A percentile compares a stretch with the other conserved stretches of the same genome.
Conservation (phyloP, 2,888 invertebrate species). For the Drosophila bunnanda region DNA sequence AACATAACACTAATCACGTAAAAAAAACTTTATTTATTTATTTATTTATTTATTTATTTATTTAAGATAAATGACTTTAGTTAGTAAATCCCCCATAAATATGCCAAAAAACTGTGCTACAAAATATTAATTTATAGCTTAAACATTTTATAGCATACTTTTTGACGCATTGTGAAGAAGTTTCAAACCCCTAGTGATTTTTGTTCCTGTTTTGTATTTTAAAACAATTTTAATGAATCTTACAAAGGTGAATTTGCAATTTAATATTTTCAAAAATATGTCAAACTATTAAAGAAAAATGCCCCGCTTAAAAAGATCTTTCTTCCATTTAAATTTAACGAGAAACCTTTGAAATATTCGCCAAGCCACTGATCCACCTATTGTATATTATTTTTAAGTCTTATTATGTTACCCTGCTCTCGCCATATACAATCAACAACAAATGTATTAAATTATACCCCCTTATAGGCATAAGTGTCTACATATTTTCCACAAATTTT, state of each 20-base stretch:
- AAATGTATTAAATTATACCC: background rate
- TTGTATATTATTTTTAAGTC: background rate
- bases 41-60: too few relatives aligned
- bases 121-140: background rate
- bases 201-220: background rate
- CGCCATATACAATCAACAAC: background rate
- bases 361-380: background rate
- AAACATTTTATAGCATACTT: background rate
- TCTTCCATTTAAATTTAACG: background rate
- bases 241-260: background rate
- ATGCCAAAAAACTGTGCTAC: background rate
- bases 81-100: background rate
- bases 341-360: background rate
- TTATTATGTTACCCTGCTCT: background rate
- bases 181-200: background rate
- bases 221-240: background rate
- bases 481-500: background rate
- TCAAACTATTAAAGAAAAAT: rapidly evolving
- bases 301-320: background rate
- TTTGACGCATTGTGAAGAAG: background rate
- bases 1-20: too few relatives aligned
- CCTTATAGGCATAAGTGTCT: background rate
- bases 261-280: background rate
- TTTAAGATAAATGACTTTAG: too few relatives aligned
- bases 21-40: too few relatives aligned